These are phyloP conservation scores for Sebastes taczanowskii DNA, from an alignment of 2,797 vertebrate genomes.

Conservation along the genomic window DNA sequence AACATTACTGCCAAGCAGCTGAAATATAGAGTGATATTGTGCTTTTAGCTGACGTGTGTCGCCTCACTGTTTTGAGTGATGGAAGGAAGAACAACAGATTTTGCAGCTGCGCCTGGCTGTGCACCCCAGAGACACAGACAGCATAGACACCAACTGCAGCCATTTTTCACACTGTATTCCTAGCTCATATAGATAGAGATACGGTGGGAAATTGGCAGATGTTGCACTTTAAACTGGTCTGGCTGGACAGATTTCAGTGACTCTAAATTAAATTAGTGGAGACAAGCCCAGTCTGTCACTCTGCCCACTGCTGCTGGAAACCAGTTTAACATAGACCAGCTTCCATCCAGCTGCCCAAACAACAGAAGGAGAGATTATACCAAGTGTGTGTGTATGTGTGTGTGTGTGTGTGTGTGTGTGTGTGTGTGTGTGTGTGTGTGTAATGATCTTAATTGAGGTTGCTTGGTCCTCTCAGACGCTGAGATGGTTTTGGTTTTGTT, in stretches of 20 bases:
- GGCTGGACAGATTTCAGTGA: neutral
- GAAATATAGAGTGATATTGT: too few species aligned
- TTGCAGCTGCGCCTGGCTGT: neutral
- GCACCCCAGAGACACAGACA: too few species aligned
- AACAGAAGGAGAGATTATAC: neutral
- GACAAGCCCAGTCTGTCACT: neutral
- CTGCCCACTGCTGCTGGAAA: neutral
- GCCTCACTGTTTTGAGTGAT: too few species aligned
- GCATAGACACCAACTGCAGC: neutral
- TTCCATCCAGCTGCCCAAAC: neutral
- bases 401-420: neutral
- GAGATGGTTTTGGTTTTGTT: constrained; percentile 1
- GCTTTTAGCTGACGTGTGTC: too few species aligned
- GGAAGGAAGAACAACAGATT: neutral
- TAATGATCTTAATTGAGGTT: constrained; percentile 2
- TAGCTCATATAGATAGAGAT: neutral
- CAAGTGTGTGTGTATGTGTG: neutral
- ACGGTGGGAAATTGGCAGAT: neutral
- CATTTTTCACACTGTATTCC: neutral
- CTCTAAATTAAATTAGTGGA: neutral
- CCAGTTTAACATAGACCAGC: neutral
- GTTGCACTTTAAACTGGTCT: neutral
- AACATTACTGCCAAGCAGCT: too few species aligned
- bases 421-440: neutral
- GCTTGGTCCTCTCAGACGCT: neutral